These are phyloP conservation scores for Shargacucullia verbasci DNA, from an alignment of 2,888 invertebrate species.

Conservation along the genomic window DNA sequence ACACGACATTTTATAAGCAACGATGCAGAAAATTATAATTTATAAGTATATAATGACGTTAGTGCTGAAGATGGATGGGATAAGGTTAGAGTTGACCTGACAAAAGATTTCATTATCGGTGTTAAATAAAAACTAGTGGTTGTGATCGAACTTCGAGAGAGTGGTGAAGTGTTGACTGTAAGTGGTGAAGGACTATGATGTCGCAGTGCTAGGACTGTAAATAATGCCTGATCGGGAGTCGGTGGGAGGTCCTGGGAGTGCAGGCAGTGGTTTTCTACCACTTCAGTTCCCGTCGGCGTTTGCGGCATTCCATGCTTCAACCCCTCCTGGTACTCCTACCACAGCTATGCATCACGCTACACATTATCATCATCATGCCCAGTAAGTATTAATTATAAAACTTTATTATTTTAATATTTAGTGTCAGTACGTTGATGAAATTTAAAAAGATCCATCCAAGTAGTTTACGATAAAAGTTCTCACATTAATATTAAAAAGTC, in stretches of 20 bases:
- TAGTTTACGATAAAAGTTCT: slow-evolving; percentile 3
- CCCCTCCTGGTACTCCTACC: slow-evolving; percentile 89
- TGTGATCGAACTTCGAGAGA: slow-evolving; percentile 53
- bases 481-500: slow-evolving; percentile 6
- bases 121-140: slow-evolving; percentile 41
- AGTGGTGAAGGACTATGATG: slow-evolving; percentile 67
- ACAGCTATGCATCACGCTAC: slow-evolving; percentile 89
- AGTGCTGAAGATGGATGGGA: slow-evolving; percentile 71
- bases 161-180: slow-evolving; percentile 59
- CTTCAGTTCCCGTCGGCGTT: slow-evolving; percentile 89
- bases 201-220: slow-evolving; percentile 73
- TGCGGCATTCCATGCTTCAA: slow-evolving; percentile 90
- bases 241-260: slow-evolving; percentile 87
- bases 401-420: no score
- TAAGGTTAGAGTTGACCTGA: slow-evolving; percentile 83
- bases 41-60: slow-evolving; percentile 68
- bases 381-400: slow-evolving; percentile 83
- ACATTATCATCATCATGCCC: slow-evolving; percentile 87
- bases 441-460: no score
- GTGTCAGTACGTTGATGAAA: no score
- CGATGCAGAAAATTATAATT: slow-evolving; percentile 61
- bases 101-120: slow-evolving; percentile 47
- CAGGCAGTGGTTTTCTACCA: slow-evolving; percentile 89
- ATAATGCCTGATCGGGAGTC: slow-evolving; percentile 89
- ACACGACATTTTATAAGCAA: slow-evolving; percentile 52